phyloP scores from a whole-genome alignment of 1,140 invertebrate species.

The Cotesia chilonis region DNA sequence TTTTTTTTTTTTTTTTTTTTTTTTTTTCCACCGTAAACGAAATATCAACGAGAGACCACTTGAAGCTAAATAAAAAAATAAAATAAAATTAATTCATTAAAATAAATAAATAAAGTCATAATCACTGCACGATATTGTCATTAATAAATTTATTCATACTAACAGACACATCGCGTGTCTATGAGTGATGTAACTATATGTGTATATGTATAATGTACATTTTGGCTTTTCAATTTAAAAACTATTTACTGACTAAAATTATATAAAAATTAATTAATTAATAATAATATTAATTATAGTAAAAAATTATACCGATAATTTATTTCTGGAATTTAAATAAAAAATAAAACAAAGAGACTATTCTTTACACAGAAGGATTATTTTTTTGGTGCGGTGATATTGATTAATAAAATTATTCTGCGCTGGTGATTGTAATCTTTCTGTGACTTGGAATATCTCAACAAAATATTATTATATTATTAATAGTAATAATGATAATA shows the following conservation, averaged over 20 bases:
- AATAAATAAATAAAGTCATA: not conserved
- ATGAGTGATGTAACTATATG: slow-evolving; percentile 38
- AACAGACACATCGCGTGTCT: not conserved
- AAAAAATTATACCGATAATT: slow-evolving; percentile 7
- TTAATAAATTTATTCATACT: slow-evolving; percentile 33
- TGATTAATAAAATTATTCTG: slow-evolving; percentile 1
- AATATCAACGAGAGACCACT: slow-evolving; percentile 1
- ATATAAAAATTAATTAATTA: not conserved
- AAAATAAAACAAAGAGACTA: slow-evolving; percentile 4
- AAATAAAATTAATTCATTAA: not conserved
- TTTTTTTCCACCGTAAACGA: not conserved
- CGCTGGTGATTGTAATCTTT: slow-evolving; percentile 12
- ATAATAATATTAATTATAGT: not conserved
- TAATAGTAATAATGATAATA: too few relatives aligned
- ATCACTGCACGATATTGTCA: slow-evolving; percentile 30
- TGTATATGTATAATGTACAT: slow-evolving; percentile 44
- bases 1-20: not conserved
- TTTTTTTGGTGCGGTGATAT: not conserved
- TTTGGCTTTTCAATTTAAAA: slow-evolving; percentile 26
- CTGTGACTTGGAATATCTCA: not conserved
- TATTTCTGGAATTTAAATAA: slow-evolving; percentile 14
- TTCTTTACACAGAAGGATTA: not conserved
- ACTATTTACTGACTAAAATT: slow-evolving; percentile 17
- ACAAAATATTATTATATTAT: too few relatives aligned
- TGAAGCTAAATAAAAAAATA: not conserved